Evolutionary conservation across 2,113 vertebrate species (phyloP), one percentile per base, ranked within the genome.

Genomic region (Tychaedon coryphoeus): DNA sequence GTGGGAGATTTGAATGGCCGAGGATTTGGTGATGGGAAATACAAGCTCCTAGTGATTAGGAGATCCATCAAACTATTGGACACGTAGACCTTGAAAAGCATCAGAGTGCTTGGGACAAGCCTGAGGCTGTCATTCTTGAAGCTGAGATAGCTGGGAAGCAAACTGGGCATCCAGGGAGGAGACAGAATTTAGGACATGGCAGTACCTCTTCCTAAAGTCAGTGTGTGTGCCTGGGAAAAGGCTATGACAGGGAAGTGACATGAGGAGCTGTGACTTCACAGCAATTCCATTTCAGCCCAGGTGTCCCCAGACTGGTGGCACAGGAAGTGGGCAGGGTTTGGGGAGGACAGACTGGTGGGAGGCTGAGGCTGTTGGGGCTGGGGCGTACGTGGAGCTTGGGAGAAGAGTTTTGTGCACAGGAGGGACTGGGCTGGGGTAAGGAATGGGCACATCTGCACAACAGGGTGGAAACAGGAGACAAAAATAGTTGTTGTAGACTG

Each of bases 381-480:
- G n/a, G 29, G 23, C 0, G 0, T 10, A 4, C 0, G 0, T 56
- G 14, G 48, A 40, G 40, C 2, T 2, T 19, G 70, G 53, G 54
- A 61, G 50, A 74, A 71, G 88, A 75, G 33, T 0, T 60, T n/a
- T 31, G 36, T 51, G 33, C 2, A 0, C 0, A 0, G 45, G 38
- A 90, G 85, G 73, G 73, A 33, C 61, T 5, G 54, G 50, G n/a
- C 10, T 54, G 86, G 58, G 10, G 5, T 24, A 12, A 92, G 82
- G 56, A 82, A 45, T 2, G 33, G 57, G 43, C 48, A 12, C 14
- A 19, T 53, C 65, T 72, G 29, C 20, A 26, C 70, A 34, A 17
- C 69, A 64, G 65, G 45, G 42, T 33, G 54, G 48, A 87, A 69
- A 72, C 25, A 12, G 28, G 51, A 76, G 57, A 62, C 62, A 86